phyloP scores from a whole-genome alignment of 92 coral and sea anemone genomes.

The Epizoanthus ramosus region DNA sequence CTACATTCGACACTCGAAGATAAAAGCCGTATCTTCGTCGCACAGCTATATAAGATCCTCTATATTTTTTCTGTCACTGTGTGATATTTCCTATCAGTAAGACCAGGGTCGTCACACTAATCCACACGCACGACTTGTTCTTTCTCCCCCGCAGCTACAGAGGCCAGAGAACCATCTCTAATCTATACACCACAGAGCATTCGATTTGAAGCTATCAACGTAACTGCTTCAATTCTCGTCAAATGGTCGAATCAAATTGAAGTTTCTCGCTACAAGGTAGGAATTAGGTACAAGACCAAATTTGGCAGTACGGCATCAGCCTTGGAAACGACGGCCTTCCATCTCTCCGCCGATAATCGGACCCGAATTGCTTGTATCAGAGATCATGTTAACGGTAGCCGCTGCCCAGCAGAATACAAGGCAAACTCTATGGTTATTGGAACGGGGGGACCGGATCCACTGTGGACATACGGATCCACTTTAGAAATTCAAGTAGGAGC shows the following conservation, averaged over 20 bases:
- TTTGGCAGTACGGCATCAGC: neutral
- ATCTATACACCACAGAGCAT: conserved; percentile 4
- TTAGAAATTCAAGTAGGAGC: conserved; percentile 26
- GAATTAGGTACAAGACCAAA: neutral
- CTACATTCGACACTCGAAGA: too few relatives aligned
- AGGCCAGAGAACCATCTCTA: too few relatives aligned
- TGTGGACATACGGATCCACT: conserved; percentile 31
- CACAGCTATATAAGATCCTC: too few relatives aligned
- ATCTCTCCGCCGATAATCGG: neutral
- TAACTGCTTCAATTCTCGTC: neutral
- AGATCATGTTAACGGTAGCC: neutral
- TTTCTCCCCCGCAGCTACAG: too few relatives aligned
- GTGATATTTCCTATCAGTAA: too few relatives aligned
- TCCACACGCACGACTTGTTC: too few relatives aligned
- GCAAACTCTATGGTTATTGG: neutral
- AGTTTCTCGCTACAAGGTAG: conserved; percentile 10
- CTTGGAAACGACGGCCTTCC: neutral
- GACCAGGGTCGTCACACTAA: too few relatives aligned
- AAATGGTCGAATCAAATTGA: conserved; percentile 13
- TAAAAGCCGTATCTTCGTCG: too few relatives aligned
- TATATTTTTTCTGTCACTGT: too few relatives aligned
- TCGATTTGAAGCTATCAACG: conserved; percentile 15
- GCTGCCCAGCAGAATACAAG: neutral
- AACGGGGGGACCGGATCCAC: neutral
- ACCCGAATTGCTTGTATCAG: conserved; percentile 21